Percentiles rank a stretch among this genome's conserved stretches.
Evolutionary conservation across 2,888 invertebrate species (phyloP).

Genomic region (Eurytoma californica): DNA sequence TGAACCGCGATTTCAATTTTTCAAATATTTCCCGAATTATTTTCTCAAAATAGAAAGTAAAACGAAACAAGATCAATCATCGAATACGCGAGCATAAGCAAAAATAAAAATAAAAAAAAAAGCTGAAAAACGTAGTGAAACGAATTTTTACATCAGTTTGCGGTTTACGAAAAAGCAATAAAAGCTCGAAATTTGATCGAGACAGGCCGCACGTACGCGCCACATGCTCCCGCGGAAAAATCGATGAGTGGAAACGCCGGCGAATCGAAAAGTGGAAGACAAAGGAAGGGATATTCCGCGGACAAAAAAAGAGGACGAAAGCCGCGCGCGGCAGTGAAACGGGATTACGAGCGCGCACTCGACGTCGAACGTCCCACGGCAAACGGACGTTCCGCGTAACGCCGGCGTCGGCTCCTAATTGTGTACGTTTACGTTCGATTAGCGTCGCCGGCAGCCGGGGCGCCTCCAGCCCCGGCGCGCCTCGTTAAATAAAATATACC

Average conservation of each 20-base stretch:
- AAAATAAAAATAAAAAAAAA: neutral
- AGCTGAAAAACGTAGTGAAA: neutral
- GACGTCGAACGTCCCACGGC: neutral
- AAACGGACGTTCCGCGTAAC: neutral
- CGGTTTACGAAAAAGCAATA: neutral
- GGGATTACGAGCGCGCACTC: conserved; percentile 8
- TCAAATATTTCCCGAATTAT: no score
- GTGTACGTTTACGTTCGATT: conserved; percentile 35
- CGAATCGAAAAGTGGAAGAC: neutral
- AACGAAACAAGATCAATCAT: neutral
- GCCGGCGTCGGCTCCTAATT: neutral
- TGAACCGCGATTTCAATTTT: no score
- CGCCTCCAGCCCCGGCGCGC: neutral
- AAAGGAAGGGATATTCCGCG: neutral
- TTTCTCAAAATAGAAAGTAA: neutral
- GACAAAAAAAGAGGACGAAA: neutral
- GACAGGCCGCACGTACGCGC: no score
- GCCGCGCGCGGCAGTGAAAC: neutral
- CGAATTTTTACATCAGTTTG: neutral
- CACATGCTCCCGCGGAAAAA: neutral
- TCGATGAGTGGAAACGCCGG: neutral
- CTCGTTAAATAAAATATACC: conserved; percentile 21
- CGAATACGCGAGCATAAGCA: neutral
- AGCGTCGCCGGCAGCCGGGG: conserved; percentile 18
- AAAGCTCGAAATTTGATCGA: no score